phyloP scores from a whole-genome alignment of 2,113 vertebrate species.

The Malaclemys terrapin region DNA sequence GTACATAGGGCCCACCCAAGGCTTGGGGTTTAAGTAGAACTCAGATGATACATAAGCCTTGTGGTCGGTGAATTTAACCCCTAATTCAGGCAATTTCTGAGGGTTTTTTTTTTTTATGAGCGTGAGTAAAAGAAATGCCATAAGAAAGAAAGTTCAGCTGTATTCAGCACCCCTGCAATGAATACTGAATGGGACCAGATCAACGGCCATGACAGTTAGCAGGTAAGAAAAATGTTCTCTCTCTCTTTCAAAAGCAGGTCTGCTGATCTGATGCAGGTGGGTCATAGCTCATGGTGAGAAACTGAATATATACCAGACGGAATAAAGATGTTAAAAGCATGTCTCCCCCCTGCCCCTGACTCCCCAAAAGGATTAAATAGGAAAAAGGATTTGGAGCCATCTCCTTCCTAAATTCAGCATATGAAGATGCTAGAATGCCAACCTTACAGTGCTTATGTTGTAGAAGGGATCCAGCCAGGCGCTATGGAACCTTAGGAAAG shows the following conservation, averaged over 20 bases:
- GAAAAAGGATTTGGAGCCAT: accelerated
- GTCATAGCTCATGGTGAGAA: background rate
- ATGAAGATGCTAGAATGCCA: accelerated
- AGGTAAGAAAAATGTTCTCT: background rate
- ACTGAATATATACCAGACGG: background rate
- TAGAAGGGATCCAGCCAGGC: background rate
- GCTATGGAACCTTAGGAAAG: too few relatives aligned
- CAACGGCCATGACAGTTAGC: background rate
- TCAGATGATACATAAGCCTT: background rate
- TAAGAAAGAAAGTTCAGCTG: background rate
- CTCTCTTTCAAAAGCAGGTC: background rate
- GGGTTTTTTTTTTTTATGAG: background rate
- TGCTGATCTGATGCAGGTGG: background rate
- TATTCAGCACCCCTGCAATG: background rate
- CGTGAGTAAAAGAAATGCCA: background rate
- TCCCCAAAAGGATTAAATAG: background rate
- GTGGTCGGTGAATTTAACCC: background rate
- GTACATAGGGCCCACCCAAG: background rate
- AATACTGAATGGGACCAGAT: too few relatives aligned
- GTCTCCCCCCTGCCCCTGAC: background rate
- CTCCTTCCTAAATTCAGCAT: background rate
- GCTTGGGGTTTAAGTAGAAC: background rate
- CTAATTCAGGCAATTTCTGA: background rate
- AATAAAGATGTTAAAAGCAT: background rate
- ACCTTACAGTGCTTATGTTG: background rate